Evolutionary conservation across 2,797 vertebrate species (phyloP).

Genomic region (Phrynocephalus forsythii): DNA sequence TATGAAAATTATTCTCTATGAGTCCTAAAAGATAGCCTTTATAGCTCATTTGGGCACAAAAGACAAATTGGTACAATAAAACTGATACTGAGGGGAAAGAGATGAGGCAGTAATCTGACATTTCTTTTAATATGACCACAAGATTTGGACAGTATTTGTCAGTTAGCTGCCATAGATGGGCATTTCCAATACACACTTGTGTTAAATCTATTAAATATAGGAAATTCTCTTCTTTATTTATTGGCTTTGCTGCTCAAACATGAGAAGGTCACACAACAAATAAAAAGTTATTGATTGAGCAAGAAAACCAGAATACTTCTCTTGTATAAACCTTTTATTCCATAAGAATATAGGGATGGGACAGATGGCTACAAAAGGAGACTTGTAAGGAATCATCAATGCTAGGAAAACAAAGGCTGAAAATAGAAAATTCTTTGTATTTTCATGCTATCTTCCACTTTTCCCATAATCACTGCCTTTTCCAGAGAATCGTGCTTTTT

Average conservation of each 20-base stretch:
- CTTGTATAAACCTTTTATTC: background rate
- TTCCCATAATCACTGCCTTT: too few relatives aligned
- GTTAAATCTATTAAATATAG: background rate
- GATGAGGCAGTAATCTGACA: background rate
- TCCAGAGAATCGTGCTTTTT: too few relatives aligned
- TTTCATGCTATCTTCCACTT: too few relatives aligned
- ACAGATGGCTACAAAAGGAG: background rate
- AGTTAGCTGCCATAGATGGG: background rate
- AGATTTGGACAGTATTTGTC: background rate
- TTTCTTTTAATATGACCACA: background rate
- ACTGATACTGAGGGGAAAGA: fast-evolving
- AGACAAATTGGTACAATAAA: constrained; percentile 41
- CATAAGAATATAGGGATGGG: background rate
- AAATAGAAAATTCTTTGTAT: too few relatives aligned
- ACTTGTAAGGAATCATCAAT: background rate
- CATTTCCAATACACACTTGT: background rate
- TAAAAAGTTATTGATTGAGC: background rate
- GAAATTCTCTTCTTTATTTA: background rate
- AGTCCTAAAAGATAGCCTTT: constrained; percentile 43
- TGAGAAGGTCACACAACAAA: background rate
- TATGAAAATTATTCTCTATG: constrained; percentile 39
- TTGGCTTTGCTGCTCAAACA: background rate
- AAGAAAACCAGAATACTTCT: background rate
- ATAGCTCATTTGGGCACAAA: constrained; percentile 31
- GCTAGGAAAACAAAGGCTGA: background rate